Conservation (phyloP, 2,797 vertebrate species). For the Acanthurus tractus region DNA sequence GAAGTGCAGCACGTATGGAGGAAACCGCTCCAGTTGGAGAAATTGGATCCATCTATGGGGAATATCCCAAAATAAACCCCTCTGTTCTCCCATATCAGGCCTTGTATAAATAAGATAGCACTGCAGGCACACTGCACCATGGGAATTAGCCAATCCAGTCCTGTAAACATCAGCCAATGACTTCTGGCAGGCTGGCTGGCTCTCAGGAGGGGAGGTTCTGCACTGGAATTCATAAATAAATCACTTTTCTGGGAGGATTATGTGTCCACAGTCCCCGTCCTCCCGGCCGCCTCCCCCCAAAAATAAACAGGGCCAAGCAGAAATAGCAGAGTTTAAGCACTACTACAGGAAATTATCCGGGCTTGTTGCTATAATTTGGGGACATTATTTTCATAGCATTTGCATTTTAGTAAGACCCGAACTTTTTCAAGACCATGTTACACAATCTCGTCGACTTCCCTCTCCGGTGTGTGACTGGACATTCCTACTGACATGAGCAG, state of each 20-base stretch:
- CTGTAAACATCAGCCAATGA: conserved; percentile 89
- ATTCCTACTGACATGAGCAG: conserved; percentile 16
- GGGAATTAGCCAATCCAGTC: conserved; percentile 89
- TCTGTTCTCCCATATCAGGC: conserved; percentile 88
- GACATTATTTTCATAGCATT: conserved; percentile 82
- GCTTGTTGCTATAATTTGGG: conserved; percentile 83
- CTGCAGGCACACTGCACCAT: conserved; percentile 86
- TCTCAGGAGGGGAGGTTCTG: conserved; percentile 83
- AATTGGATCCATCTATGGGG: conserved; percentile 88
- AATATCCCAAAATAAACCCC: conserved; percentile 90
- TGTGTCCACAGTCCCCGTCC: conserved; percentile 82
- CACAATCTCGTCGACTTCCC: conserved; percentile 39
- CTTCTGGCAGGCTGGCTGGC: conserved; percentile 85
- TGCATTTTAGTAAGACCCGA: conserved; percentile 74
- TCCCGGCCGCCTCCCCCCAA: conserved; percentile 63
- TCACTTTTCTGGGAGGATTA: conserved; percentile 89
- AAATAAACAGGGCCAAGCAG: conserved; percentile 86
- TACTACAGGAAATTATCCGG: conserved; percentile 85
- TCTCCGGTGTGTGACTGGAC: conserved; percentile 23
- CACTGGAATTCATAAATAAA: conserved; percentile 90
- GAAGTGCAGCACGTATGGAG: conserved; percentile 86
- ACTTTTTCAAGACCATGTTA: conserved; percentile 44
- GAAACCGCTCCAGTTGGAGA: conserved; percentile 83
- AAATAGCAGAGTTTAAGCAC: conserved; percentile 85
- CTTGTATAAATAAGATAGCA: conserved; percentile 91